Evolutionary conservation across 2,888 invertebrate genomes (phyloP).

Genomic region (Petrophora chlorosata): DNA sequence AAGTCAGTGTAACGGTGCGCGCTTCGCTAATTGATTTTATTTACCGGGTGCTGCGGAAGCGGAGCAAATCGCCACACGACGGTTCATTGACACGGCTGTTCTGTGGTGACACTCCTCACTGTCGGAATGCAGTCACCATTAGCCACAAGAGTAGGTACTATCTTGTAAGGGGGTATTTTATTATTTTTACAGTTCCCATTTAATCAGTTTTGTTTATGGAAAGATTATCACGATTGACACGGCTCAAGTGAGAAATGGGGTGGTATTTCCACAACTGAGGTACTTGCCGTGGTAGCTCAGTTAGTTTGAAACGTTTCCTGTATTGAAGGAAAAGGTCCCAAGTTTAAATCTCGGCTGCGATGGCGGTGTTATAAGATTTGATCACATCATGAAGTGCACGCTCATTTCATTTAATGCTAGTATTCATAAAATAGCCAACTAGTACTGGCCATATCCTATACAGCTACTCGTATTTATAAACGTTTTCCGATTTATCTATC

Average conservation of each 20-base stretch:
- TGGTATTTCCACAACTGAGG: no score
- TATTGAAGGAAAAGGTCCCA: no score
- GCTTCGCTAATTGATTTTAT: slow-evolving; percentile 67
- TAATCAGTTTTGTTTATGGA: slow-evolving; percentile 26
- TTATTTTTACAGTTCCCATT: slow-evolving; percentile 46
- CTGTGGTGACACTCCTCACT: slow-evolving; percentile 55
- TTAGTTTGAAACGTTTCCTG: no score
- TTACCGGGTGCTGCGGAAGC: slow-evolving; percentile 65
- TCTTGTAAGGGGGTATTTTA: slow-evolving; percentile 40
- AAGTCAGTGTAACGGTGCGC: slow-evolving; percentile 50
- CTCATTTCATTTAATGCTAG: no score
- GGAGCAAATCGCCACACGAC: slow-evolving; percentile 63
- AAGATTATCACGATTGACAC: slow-evolving; percentile 2
- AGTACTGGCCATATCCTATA: no score
- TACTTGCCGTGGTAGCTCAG: no score
- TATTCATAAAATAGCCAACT: no score
- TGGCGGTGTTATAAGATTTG: no score
- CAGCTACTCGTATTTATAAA: no score
- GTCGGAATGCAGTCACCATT: slow-evolving; percentile 65
- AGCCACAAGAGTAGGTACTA: slow-evolving; percentile 43
- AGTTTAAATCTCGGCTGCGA: no score
- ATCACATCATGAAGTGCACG: no score
- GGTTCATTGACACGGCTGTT: slow-evolving; percentile 72
- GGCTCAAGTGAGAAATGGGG: slow-evolving; percentile 8
- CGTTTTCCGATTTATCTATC: no score